A percentile compares a stretch with the other conserved stretches of the same genome.
Conservation (phyloP, 2,113 vertebrate genomes). For the Pongo abelii region DNA sequence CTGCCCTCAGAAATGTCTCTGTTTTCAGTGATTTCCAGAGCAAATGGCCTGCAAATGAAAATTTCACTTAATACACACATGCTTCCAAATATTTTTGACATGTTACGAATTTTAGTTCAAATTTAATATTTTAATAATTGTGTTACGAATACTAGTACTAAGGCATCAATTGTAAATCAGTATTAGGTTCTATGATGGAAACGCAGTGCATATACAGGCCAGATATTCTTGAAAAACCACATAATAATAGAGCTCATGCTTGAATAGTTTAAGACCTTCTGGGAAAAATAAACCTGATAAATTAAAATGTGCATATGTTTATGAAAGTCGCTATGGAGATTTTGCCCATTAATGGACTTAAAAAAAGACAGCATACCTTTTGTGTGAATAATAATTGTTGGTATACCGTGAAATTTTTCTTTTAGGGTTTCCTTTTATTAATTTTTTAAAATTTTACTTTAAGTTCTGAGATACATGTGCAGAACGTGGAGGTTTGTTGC, state of each 20-base stretch:
- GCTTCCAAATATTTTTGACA: neutral
- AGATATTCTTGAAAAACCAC: neutral
- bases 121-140: neutral
- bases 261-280: neutral
- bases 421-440: too few species aligned
- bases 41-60: neutral
- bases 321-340: neutral
- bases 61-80: neutral
- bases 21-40: neutral
- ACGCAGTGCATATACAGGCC: neutral
- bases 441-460: too few species aligned
- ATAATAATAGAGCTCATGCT: neutral
- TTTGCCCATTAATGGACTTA: neutral
- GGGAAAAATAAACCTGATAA: neutral
- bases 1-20: neutral
- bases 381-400: neutral
- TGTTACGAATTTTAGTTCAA: neutral
- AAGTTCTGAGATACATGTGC: too few species aligned
- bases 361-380: neutral
- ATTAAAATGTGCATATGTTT: neutral
- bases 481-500: too few species aligned
- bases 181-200: neutral
- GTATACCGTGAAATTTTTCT: neutral
- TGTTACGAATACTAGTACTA: neutral
- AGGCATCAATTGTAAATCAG: neutral